Evolutionary conservation across 2,797 vertebrate genomes (phyloP), one percentile per base, ranked within the genome.

Genomic region (Typhlichthys eigenmanni): DNA sequence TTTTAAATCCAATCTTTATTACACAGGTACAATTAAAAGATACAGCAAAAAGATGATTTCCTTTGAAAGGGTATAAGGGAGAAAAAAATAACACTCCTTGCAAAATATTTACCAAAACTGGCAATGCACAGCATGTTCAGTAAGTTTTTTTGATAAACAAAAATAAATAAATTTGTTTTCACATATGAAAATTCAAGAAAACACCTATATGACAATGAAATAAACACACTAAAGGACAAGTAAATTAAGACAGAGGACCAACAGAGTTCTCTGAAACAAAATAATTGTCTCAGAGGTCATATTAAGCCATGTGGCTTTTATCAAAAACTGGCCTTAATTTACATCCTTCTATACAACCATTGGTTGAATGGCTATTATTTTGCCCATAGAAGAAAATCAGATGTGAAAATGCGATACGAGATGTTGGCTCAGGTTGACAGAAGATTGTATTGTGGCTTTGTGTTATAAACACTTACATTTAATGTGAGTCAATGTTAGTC

Each of bases 101-200:
- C 85, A 92, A 94, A 93, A 92, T 91, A 91, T 91, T 87, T 92
- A 92, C 92, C 91, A 90, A 91, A 89, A 85, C 91, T 91, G 90
- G 88, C 86, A 79, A 92, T 93, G 93, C 91, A 91, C 93, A 93
- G 93, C 92, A 93, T 88, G 87, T 92, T 93, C 92, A 92, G 92
- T 92, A 71, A 84, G 72, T 72, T 75, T 62, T 77, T 83, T 80
- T 61, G 55, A 90, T 89, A 90, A 92, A 91, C 82, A 89, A 91
- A 93, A 92, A 93, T 92, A 93, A 93, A 93, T 93, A 93, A 85
- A 69, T 75, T 87, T 89, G 80, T 75, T 80, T 76, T 79, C 82
- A 90, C 84, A 88, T 83, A 87, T 72, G 76, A 89, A 43, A 92
- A 86, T 88, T 84, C 74, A 85, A 81, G 60, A 87, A 84, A 87